phyloP scores from a whole-genome alignment of 2,888 invertebrate genomes.

The Plagodis dolabraria region DNA sequence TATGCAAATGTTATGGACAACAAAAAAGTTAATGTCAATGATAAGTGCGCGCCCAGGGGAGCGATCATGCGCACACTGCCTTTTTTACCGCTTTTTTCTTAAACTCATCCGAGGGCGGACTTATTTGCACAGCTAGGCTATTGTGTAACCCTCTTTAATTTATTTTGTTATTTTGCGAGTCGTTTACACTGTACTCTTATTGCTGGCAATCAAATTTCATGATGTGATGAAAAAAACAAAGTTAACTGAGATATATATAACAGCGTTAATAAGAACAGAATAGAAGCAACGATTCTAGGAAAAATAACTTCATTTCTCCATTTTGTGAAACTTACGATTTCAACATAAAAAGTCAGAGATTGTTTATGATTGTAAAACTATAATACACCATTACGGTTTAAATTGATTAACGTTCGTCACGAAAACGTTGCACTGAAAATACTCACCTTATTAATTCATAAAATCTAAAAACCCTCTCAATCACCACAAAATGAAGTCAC shows the following conservation, averaged over 20 bases:
- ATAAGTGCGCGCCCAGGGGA: constrained; percentile 78
- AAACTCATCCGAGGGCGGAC: constrained; percentile 48
- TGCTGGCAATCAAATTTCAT: constrained; percentile 50
- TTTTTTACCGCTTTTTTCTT: constrained; percentile 57
- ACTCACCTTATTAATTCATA: not conserved
- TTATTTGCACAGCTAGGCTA: constrained; percentile 54
- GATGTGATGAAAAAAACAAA: constrained; percentile 44
- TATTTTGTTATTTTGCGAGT: constrained; percentile 58
- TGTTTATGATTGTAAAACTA: too few species aligned
- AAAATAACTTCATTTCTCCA: not conserved
- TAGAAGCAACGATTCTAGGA: not conserved
- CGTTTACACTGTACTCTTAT: constrained; percentile 49
- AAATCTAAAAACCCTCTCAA: constrained; percentile 39
- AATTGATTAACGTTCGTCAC: too few species aligned
- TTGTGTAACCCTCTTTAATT: constrained; percentile 68
- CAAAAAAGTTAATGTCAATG: constrained; percentile 84
- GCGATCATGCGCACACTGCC: constrained; percentile 61
- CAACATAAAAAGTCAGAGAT: too few species aligned
- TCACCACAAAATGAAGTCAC: constrained; percentile 57
- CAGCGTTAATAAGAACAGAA: constrained; percentile 1
- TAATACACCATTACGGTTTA: too few species aligned
- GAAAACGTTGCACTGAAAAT: too few species aligned
- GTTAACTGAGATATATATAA: constrained; percentile 22
- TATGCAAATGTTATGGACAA: constrained; percentile 85
- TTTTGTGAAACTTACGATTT: too few species aligned